Conservation (phyloP, 2,797 vertebrate species). For the Tachyglossus aculeatus region DNA sequence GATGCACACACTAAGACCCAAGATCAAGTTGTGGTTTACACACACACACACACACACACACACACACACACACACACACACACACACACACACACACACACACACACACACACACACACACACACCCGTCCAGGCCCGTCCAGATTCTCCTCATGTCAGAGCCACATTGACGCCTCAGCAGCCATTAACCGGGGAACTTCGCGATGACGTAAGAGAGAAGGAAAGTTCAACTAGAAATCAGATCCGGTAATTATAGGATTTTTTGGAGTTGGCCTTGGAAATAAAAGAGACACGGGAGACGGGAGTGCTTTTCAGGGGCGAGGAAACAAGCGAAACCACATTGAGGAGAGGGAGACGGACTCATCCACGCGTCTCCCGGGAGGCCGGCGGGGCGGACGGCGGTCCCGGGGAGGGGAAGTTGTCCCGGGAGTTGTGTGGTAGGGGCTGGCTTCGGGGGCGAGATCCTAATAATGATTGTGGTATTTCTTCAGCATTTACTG, state of each 20-base stretch:
- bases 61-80: rapidly evolving
- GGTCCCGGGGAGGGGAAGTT: slow-evolving; percentile 32
- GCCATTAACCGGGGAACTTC: slow-evolving; percentile 44
- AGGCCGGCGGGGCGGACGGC: too few relatives aligned
- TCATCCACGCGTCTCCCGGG: slow-evolving; percentile 37
- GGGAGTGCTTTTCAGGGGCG: slow-evolving; percentile 44
- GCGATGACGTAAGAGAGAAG: slow-evolving; percentile 47
- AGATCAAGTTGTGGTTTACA: too few relatives aligned
- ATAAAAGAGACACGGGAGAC: slow-evolving; percentile 64
- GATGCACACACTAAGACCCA: too few relatives aligned
- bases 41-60: rapidly evolving
- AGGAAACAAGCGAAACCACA: slow-evolving; percentile 66
- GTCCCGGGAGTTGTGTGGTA: too few relatives aligned
- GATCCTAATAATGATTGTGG: slow-evolving; percentile 6
- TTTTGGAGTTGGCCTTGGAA: slow-evolving; percentile 61
- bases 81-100: rapidly evolving
- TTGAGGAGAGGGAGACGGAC: slow-evolving; percentile 54
- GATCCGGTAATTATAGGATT: slow-evolving; percentile 65
- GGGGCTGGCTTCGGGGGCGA: background rate
- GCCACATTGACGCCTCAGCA: slow-evolving; percentile 30
- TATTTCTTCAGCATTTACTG: too few relatives aligned
- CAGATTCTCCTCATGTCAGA: background rate
- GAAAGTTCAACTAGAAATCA: slow-evolving; percentile 70
- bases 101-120: slow-evolving; percentile 1
- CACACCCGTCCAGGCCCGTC: slow-evolving; percentile 1